phyloP scores from a whole-genome alignment of 92 coral and sea anemone genomes.

The Actinostola sp. region DNA sequence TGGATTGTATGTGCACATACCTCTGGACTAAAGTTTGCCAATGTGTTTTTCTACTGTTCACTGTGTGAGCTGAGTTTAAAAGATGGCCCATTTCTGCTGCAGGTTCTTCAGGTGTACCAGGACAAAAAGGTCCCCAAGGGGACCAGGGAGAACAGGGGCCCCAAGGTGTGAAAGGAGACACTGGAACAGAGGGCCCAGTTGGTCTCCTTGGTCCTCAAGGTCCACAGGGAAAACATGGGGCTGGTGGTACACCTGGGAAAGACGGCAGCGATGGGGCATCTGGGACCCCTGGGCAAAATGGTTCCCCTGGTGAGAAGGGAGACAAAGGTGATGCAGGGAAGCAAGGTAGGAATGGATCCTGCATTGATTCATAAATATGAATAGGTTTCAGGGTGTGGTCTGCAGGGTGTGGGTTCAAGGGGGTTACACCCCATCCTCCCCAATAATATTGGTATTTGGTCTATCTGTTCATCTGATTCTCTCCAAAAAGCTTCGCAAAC shows the following conservation, averaged over 20 bases:
- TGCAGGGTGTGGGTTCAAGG: no score
- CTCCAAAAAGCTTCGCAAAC: no score
- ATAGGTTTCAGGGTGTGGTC: no score
- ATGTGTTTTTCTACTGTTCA: no score
- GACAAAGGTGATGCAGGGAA: conserved; percentile 43
- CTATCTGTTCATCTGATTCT: no score
- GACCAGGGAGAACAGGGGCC: conserved; percentile 69
- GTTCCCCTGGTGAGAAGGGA: conserved; percentile 61
- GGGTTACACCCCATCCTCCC: no score
- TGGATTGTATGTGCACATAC: no score
- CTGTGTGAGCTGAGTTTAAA: no score
- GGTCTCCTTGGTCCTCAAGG: conserved; percentile 82
- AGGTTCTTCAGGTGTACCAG: conserved; percentile 46
- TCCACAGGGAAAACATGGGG: conserved; percentile 58
- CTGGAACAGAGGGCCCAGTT: conserved; percentile 58
- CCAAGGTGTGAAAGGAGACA: conserved; percentile 53
- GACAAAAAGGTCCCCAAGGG: conserved; percentile 60
- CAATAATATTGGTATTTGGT: no score
- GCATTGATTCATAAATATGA: no score
- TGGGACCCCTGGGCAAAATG: conserved; percentile 51
- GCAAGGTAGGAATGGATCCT: conserved; percentile 19
- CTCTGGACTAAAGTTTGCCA: no score
- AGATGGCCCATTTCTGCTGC: conserved; percentile 29
- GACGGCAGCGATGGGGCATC: conserved; percentile 45
- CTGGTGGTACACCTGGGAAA: conserved; percentile 51